These are phyloP conservation scores for Clinocottus analis DNA, from an alignment of 2,113 vertebrate species.

Conservation along the genomic window DNA sequence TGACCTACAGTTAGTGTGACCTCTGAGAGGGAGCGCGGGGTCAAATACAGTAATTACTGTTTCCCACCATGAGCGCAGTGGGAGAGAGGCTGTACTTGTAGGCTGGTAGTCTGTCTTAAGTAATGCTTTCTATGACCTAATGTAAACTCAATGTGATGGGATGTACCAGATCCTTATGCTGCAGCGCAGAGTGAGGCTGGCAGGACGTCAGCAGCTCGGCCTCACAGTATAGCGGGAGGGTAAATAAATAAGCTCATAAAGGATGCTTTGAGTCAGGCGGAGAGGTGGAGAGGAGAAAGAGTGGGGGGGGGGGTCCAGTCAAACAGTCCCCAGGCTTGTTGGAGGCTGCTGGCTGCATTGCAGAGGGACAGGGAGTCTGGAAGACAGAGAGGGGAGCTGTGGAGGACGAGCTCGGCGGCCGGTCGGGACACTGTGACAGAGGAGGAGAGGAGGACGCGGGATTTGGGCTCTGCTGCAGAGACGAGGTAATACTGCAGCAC, in stretches of 20 bases:
- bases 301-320: constrained; percentile 64
- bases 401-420: constrained; percentile 51
- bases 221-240: constrained; percentile 41
- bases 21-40: too few species aligned
- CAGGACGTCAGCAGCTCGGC: constrained; percentile 67
- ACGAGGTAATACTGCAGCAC: constrained; percentile 59
- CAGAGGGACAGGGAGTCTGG: constrained; percentile 56
- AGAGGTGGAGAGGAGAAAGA: constrained; percentile 63
- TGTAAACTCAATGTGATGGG: constrained; percentile 37
- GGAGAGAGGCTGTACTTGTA: neutral
- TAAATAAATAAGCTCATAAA: constrained; percentile 83
- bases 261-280: constrained; percentile 80
- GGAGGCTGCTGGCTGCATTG: constrained; percentile 71
- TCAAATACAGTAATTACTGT: constrained; percentile 20
- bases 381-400: constrained; percentile 39
- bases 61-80: constrained; percentile 4
- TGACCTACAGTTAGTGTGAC: neutral
- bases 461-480: constrained; percentile 64
- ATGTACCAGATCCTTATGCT: constrained; percentile 50
- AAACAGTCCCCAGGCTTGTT: constrained; percentile 72
- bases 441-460: constrained; percentile 28
- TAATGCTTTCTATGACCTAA: constrained; percentile 5
- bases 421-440: constrained; percentile 48
- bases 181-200: constrained; percentile 62
- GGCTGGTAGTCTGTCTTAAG: neutral